Base-by-base conservation (phyloP, 2,797 vertebrate genomes). In the Tamandua tetradactyla region DNA sequence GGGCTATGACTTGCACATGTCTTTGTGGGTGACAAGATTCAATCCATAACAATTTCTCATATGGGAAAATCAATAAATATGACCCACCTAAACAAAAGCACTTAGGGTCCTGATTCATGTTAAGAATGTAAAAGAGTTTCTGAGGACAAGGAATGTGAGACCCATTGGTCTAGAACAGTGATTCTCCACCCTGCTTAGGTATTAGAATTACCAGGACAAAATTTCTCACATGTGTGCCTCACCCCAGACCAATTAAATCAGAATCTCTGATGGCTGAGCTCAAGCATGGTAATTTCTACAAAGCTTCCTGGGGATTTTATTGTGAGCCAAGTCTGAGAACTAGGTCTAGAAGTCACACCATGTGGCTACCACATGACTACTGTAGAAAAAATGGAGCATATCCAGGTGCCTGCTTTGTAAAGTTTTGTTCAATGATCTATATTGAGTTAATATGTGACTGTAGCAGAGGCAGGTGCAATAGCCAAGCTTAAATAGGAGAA, bases 351-450 rank as follows among this genome's bases (percentile, higher is more conserved):
- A 47, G 5, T 69, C 55, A 6, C 7, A 37, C 42, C 11, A 1
- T 2, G 15, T 32, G 80, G n/a, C 55, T 68, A 22, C 62, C 44
- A 32, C 79, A 66, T 55, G 68, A 40, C 27, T 59, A 17, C 57
- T 1, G 0, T 1, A 17, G 71, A 7, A 20, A 68, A 22, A 49
- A 35, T 9, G 37, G 11, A 47, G 20, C 9, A 0, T 6, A 27
- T 44, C 5, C 52, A 15, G 61, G 14, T 8, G 14, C 37, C 37
- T 35, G 2, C 8, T 32, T 0, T 22, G 32, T 49, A 69, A 32
- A 5, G 27, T 3, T 71, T 44, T 7, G 87, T 32, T 68, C 85
- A 20, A 22, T 47, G 1, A 22, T 96, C 11, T 23, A 2, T 20
- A 3, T 18, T 44, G 78, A 68, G 55, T 49, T n/a, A 62, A 11